Evolutionary conservation across 2,797 vertebrate species (phyloP).

Genomic region (Sphaeramia orbicularis): DNA sequence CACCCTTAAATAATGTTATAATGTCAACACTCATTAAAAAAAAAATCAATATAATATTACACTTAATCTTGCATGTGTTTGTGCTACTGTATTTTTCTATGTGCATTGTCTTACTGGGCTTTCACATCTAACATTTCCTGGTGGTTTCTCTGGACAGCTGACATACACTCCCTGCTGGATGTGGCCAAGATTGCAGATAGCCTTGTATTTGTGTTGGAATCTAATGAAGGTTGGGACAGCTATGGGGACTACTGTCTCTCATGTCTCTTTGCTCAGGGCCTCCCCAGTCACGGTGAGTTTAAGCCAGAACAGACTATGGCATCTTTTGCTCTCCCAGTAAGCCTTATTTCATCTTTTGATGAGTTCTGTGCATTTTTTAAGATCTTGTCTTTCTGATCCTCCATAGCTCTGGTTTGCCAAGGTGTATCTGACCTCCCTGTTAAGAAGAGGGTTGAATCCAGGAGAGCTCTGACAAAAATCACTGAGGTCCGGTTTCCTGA

Average conservation of each 20-base stretch:
- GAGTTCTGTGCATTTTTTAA: constrained; percentile 15
- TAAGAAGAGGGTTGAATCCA: constrained; percentile 91
- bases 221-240: constrained; percentile 92
- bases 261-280: constrained; percentile 95
- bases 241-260: constrained; percentile 95
- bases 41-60: no score
- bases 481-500: constrained; percentile 91
- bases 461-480: constrained; percentile 87
- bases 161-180: constrained; percentile 91
- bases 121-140: constrained; percentile 13
- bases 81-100: neutral
- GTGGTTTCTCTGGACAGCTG: constrained; percentile 80
- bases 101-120: neutral
- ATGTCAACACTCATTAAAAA: no score
- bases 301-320: neutral
- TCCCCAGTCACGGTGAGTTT: constrained; percentile 92
- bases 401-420: constrained; percentile 89
- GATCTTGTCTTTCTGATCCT: neutral
- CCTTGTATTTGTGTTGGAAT: constrained; percentile 92
- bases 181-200: constrained; percentile 95
- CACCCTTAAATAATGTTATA: no score
- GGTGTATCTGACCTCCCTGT: constrained; percentile 86
- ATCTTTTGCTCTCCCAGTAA: neutral
- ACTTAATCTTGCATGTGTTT: no score
- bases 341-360: neutral